Percentiles rank a stretch among this genome's conserved stretches.
Evolutionary conservation across 2,888 invertebrate species (phyloP).

Genomic region (Macrophya annulata): DNA sequence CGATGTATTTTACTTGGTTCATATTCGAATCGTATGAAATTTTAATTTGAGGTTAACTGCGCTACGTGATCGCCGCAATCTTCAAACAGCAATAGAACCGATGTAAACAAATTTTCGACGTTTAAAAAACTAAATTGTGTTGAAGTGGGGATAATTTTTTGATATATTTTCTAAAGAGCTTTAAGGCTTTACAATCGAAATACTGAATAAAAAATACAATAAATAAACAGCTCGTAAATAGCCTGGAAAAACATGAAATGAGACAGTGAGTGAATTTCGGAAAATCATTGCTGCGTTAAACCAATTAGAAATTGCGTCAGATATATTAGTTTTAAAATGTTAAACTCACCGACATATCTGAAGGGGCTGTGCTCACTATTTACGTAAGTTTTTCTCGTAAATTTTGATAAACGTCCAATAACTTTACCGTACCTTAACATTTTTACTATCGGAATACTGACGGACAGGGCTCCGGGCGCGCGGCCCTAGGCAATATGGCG

Average conservation of each 20-base stretch:
- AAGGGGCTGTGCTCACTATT: constrained; percentile 66
- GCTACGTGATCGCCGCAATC: background rate
- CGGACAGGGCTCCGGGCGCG: constrained; percentile 57
- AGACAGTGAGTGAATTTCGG: background rate
- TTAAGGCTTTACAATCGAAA: background rate
- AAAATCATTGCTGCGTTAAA: constrained; percentile 21
- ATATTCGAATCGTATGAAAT: background rate
- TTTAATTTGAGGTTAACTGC: constrained; percentile 34
- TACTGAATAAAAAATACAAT: background rate
- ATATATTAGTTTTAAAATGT: background rate
- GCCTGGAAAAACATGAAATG: constrained; percentile 24
- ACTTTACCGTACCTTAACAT: constrained; percentile 76
- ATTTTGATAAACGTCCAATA: constrained; percentile 74
- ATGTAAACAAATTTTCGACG: constrained; percentile 1
- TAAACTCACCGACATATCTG: constrained; percentile 69
- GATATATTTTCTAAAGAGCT: background rate
- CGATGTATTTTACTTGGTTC: background rate
- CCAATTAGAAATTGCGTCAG: background rate
- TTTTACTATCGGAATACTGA: constrained; percentile 61
- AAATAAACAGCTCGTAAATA: background rate
- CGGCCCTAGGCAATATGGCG: constrained; percentile 72
- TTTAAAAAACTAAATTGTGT: background rate
- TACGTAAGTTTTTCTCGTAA: constrained; percentile 68
- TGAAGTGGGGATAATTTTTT: background rate
- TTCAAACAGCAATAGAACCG: background rate